phyloP scores from a whole-genome alignment of 1,140 invertebrate genomes.

The Pseudomyrmex gracilis region DNA sequence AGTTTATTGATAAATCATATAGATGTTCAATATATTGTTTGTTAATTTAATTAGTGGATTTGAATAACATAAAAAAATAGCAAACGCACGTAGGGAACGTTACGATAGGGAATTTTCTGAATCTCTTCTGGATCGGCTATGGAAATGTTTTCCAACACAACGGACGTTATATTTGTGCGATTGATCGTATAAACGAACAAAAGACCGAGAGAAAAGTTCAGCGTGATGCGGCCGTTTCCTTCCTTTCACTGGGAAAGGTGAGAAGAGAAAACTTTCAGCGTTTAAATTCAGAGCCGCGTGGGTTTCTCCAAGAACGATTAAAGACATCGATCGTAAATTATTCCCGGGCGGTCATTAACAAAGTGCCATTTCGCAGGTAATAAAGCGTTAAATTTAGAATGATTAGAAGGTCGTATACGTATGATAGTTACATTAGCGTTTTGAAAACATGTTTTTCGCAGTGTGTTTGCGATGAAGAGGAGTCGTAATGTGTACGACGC shows the following conservation, averaged over 20 bases:
- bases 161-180: slow-evolving; percentile 32
- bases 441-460: neutral
- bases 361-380: slow-evolving; percentile 16
- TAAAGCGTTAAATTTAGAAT: slow-evolving; percentile 20
- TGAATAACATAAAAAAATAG: neutral
- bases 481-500: neutral
- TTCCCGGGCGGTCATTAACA: slow-evolving; percentile 12
- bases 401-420: slow-evolving; percentile 7
- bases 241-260: slow-evolving; percentile 58
- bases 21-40: neutral
- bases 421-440: too few species aligned
- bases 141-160: slow-evolving; percentile 29
- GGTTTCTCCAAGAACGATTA: slow-evolving; percentile 68
- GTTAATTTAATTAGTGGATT: neutral
- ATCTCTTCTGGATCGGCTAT: slow-evolving; percentile 18
- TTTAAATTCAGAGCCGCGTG: slow-evolving; percentile 52
- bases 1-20: too few species aligned
- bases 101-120: too few species aligned
- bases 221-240: slow-evolving; percentile 59
- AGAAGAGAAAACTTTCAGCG: slow-evolving; percentile 69
- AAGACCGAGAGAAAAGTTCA: slow-evolving; percentile 44
- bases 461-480: neutral
- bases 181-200: slow-evolving; percentile 39
- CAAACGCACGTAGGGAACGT: neutral
- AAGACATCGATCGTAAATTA: slow-evolving; percentile 60